phyloP scores from a whole-genome alignment of 2,888 invertebrate genomes.

The Gortyna flavago region DNA sequence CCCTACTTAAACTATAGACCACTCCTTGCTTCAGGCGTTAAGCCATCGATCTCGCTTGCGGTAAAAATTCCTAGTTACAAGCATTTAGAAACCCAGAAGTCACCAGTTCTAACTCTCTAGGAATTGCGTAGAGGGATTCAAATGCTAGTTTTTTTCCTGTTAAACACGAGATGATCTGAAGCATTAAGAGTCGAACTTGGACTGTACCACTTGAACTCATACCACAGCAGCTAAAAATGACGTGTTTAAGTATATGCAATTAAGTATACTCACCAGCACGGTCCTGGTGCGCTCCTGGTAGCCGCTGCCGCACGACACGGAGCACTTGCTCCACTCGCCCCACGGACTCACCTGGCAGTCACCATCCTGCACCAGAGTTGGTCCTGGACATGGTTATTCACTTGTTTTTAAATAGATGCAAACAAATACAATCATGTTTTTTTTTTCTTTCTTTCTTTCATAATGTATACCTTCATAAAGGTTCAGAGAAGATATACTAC shows the following conservation, averaged over 20 bases:
- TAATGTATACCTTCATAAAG: background rate
- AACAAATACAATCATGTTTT: too few species aligned
- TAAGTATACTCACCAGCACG: slow-evolving; percentile 87
- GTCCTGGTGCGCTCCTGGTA: slow-evolving; percentile 91
- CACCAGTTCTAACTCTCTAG: background rate
- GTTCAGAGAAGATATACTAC: background rate
- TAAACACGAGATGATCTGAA: background rate
- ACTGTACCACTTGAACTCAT: background rate
- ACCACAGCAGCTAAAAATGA: too few species aligned
- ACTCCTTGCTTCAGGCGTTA: background rate
- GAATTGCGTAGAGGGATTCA: background rate
- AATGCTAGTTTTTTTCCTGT: background rate
- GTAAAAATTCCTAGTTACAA: background rate
- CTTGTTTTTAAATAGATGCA: background rate
- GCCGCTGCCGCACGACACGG: slow-evolving; percentile 94
- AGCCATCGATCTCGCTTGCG: background rate
- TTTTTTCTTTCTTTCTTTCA: too few species aligned
- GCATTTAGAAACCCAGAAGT: background rate
- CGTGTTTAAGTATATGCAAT: background rate
- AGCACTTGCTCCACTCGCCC: slow-evolving; percentile 96
- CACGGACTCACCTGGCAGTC: slow-evolving; percentile 94
- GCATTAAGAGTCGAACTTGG: background rate
- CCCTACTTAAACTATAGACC: background rate
- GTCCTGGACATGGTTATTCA: slow-evolving; percentile 41
- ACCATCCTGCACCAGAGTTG: slow-evolving; percentile 64